Evolutionary conservation across 2,797 vertebrate species (phyloP), one percentile per base, ranked within the genome.

Genomic region (Thamnophis elegans): DNA sequence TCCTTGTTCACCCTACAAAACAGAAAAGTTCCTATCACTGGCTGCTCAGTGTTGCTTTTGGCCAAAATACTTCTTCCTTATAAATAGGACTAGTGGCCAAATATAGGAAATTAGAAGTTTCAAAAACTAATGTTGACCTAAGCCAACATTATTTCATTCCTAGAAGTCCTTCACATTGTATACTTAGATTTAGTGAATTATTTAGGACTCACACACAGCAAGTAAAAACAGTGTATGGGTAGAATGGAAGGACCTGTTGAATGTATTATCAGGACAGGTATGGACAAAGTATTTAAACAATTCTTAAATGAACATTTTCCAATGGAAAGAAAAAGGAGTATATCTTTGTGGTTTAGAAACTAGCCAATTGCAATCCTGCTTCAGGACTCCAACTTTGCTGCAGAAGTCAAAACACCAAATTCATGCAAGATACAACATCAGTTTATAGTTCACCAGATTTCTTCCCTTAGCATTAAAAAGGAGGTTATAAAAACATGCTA

Each of bases 1-100:
- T 97, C 99, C 99, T 93, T 98, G 98, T 96, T 98, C 98, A 94
- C 99, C 99, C 99, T 99, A 97, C 53, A 92, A 88, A 95, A 95
- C 90, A 94, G 93, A 95, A 95, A 95, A 56, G 1, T 47, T 3
- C 85, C 7, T 9, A 47, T 56, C 51, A 85, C 60, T 13, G 51
- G 6, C 87, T 73, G 8, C 6, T 42, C 54, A 51, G 16, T 78
- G 56, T 65, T 78, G n/a, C n/a, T 82, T 47, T 62, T 88, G 25
- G n/a, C 60, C 78, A 20, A 56, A 58, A 73, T 16, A 32, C 51
- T 11, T 65, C 18, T 55, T 90, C 18, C 54, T 85, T 11, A 73
- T 58, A 73, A 90, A 32, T 60, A 51, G 26, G 59, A 78, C 25
- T 7, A 28, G 10, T 16, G 4, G n/a, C 1, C 54, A 87, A 58